phyloP scores from a whole-genome alignment of 1,140 invertebrate genomes.

The Acromyrmex heyeri region DNA sequence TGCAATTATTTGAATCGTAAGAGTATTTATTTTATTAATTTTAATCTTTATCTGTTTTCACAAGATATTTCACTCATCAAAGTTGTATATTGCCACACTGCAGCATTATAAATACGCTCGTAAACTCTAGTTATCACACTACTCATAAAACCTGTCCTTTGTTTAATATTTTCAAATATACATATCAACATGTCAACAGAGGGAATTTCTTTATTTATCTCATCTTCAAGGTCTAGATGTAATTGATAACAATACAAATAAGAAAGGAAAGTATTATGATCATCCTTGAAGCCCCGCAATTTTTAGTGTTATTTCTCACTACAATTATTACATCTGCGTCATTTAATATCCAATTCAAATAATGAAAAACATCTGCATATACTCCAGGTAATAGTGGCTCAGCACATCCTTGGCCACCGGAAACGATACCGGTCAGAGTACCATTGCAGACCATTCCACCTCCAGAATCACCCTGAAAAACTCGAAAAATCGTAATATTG shows the following conservation, averaged over 20 bases:
- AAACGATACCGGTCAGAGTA: conserved; percentile 87
- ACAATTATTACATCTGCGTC: background rate
- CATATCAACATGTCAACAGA: conserved; percentile 23
- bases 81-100: background rate
- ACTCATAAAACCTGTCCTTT: background rate
- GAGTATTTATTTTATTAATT: background rate
- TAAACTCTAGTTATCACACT: background rate
- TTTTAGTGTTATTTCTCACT: background rate
- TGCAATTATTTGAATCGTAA: background rate
- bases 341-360: conserved; percentile 85
- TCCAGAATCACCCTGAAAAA: conserved; percentile 86
- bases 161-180: conserved; percentile 7
- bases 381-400: conserved; percentile 86
- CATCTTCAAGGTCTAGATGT: background rate
- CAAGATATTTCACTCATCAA: background rate
- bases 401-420: conserved; percentile 88
- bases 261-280: background rate
- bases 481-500: conserved; percentile 6
- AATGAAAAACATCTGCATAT: conserved; percentile 86
- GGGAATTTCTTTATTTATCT: background rate
- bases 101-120: background rate
- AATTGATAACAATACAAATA: background rate
- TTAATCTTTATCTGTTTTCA: conserved; percentile 4
- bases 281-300: background rate
- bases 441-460: conserved; percentile 85